Percentiles rank a stretch among this genome's conserved stretches.
phyloP scores from a whole-genome alignment of 1,140 invertebrate species.

The Ceratina japonica region DNA sequence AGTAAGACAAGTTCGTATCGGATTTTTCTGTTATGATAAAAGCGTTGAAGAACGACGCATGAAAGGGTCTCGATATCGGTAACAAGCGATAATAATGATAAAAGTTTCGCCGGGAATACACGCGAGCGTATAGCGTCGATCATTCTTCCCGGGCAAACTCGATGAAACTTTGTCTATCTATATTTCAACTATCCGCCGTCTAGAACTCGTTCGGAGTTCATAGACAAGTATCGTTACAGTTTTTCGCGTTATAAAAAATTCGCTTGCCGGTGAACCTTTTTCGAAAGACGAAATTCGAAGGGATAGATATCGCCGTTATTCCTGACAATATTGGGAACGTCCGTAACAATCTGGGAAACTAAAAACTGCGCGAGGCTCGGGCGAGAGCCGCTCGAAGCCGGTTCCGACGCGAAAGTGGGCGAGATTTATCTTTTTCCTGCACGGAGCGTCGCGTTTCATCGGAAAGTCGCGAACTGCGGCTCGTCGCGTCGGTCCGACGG shows the following conservation, averaged over 20 bases:
- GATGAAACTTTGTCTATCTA: conserved; percentile 24
- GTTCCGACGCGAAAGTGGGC: neutral
- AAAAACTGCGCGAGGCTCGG: neutral
- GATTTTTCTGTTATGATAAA: no score
- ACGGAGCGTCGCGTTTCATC: neutral
- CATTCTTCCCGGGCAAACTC: neutral
- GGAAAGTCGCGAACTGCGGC: neutral
- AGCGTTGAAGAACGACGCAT: neutral
- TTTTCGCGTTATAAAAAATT: neutral
- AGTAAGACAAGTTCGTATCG: neutral
- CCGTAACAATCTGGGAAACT: neutral
- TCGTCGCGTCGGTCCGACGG: neutral
- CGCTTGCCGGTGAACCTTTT: no score
- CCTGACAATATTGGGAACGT: no score
- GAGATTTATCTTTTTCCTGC: conserved; percentile 3
- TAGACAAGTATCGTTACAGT: neutral
- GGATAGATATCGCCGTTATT: no score
- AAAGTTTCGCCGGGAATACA: neutral
- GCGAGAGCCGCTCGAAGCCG: no score
- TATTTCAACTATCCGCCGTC: neutral
- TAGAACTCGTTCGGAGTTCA: conserved; percentile 2
- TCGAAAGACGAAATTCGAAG: no score
- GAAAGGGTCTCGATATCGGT: neutral
- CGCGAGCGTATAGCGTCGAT: neutral
- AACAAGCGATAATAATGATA: neutral